Percentiles rank a stretch among this genome's conserved stretches.
phyloP scores from a whole-genome alignment of 2,888 invertebrate species.

The Hoplodrina blanda region DNA sequence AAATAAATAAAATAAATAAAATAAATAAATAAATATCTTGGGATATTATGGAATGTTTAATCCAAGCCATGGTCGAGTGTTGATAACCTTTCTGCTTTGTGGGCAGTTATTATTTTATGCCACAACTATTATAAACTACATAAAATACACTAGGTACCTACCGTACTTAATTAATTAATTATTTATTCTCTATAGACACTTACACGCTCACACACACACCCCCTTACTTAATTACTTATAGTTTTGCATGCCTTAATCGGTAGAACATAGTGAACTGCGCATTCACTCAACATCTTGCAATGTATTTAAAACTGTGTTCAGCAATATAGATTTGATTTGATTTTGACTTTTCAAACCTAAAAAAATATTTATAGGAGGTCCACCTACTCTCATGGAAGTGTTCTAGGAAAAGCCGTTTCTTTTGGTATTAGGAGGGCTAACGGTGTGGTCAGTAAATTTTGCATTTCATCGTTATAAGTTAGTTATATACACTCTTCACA shows the following conservation, averaged over 20 bases:
- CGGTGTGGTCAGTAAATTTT: slow-evolving; percentile 14
- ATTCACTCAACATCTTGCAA: too few species aligned
- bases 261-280: too few species aligned
- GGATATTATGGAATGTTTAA: neutral
- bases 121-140: slow-evolving; percentile 15
- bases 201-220: too few species aligned
- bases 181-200: too few species aligned
- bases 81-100: slow-evolving; percentile 32
- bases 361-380: slow-evolving; percentile 10
- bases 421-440: neutral
- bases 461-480: slow-evolving; percentile 25
- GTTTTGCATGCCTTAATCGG: too few species aligned
- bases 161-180: too few species aligned
- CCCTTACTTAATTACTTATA: too few species aligned
- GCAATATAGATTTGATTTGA: too few species aligned
- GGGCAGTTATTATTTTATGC: slow-evolving; percentile 6
- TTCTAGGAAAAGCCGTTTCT: slow-evolving; percentile 5
- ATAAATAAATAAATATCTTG: too few species aligned
- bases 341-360: neutral
- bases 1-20: too few species aligned
- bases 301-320: too few species aligned
- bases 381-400: neutral
- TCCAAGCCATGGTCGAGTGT: slow-evolving; percentile 16
- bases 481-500: slow-evolving; percentile 14
- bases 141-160: too few species aligned